These are phyloP conservation scores for Molothrus ater DNA, from an alignment of 2,797 vertebrate species.

Conservation along the genomic window DNA sequence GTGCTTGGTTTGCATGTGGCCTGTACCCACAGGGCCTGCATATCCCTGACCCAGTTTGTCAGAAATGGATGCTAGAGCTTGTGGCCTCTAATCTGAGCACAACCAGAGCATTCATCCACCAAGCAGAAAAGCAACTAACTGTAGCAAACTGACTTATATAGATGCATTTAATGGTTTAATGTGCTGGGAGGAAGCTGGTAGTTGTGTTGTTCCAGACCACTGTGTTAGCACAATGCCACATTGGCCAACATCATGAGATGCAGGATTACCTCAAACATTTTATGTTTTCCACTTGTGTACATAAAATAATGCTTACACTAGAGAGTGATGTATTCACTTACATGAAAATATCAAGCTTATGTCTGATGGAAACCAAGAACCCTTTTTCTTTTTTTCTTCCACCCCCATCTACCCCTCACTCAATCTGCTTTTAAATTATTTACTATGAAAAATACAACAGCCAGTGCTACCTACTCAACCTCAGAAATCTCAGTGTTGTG, in stretches of 20 bases:
- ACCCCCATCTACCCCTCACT: accelerated
- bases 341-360: neutral
- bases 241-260: neutral
- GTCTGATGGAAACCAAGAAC: neutral
- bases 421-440: neutral
- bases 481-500: neutral
- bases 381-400: neutral
- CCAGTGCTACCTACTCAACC: neutral
- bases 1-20: neutral
- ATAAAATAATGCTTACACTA: neutral
- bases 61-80: neutral
- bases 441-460: neutral
- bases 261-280: neutral
- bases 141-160: neutral
- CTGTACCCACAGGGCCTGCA: neutral
- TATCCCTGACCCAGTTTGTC: neutral
- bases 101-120: neutral
- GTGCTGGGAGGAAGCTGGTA: neutral
- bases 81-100: neutral
- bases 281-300: neutral
- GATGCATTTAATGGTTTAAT: neutral
- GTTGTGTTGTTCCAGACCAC: neutral
- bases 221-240: neutral
- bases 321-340: neutral
- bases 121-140: neutral